Percentiles rank a stretch among this genome's conserved stretches.
Evolutionary conservation across 2,113 vertebrate genomes (phyloP).

Genomic region (Larimichthys polyactis): DNA sequence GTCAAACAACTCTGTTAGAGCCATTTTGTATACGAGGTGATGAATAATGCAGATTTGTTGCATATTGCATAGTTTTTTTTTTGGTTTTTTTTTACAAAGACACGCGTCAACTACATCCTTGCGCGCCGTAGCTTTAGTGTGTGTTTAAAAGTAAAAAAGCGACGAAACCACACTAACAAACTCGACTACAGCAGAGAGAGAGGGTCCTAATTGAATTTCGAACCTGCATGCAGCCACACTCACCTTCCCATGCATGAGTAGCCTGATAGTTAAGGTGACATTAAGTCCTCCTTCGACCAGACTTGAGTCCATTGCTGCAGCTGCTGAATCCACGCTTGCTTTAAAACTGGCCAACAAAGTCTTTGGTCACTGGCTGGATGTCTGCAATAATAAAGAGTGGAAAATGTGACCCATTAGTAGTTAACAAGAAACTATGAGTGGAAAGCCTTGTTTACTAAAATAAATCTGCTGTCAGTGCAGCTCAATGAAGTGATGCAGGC

Average conservation of each 20-base stretch:
- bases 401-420: conserved; percentile 30
- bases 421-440: conserved; percentile 28
- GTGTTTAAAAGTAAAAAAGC: too few relatives aligned
- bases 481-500: conserved; percentile 37
- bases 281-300: conserved; percentile 99
- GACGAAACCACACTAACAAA: too few relatives aligned
- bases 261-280: conserved; percentile 98
- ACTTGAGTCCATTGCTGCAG: conserved; percentile 94
- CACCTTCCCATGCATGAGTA: conserved; percentile 99
- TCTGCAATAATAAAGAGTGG: conserved; percentile 56
- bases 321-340: conserved; percentile 62
- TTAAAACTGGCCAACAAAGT: conserved; percentile 72
- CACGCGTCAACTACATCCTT: too few relatives aligned
- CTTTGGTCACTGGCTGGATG: conserved; percentile 77
- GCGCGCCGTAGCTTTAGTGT: too few relatives aligned
- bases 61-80: too few relatives aligned
- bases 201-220: not conserved
- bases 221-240: conserved; percentile 30
- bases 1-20: too few relatives aligned
- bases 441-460: conserved; percentile 42
- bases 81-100: too few relatives aligned
- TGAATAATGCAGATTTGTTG: too few relatives aligned
- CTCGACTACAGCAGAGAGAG: too few relatives aligned
- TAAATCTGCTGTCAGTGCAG: conserved; percentile 20
- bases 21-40: too few relatives aligned